These are phyloP conservation scores for Calidris pugnax DNA, from an alignment of 2,113 vertebrate genomes.

Conservation along the genomic window DNA sequence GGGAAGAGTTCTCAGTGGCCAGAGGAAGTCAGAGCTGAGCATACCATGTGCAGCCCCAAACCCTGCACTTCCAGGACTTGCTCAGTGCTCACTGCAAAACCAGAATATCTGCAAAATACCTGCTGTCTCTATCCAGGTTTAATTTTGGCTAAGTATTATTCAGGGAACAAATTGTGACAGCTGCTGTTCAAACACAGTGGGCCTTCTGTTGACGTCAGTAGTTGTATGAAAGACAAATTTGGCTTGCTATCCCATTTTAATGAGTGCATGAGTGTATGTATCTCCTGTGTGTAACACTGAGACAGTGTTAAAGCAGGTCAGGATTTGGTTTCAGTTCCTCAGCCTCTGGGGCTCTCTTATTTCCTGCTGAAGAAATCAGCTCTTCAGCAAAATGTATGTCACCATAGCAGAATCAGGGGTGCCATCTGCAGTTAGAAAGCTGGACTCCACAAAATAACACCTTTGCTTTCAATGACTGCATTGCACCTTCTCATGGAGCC, in stretches of 20 bases:
- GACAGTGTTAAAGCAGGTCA: constrained; percentile 39
- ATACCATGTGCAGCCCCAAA: not conserved
- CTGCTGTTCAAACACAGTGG: constrained; percentile 29
- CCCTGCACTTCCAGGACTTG: not conserved
- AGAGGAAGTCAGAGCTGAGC: not conserved
- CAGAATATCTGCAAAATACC: not conserved
- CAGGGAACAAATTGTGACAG: constrained; percentile 37
- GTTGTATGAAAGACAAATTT: not conserved
- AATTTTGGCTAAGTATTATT: constrained; percentile 27
- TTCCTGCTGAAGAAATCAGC: not conserved
- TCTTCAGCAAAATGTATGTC: constrained; percentile 33
- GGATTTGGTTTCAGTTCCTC: constrained; percentile 21
- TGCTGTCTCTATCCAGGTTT: not conserved
- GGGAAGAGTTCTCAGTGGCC: not conserved
- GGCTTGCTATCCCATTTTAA: constrained; percentile 33
- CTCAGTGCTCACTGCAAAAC: not conserved
- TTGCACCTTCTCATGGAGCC: not conserved
- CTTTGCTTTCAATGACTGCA: not conserved
- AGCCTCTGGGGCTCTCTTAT: not conserved
- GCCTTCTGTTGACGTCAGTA: constrained; percentile 33
- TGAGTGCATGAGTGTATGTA: not conserved
- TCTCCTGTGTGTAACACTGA: not conserved
- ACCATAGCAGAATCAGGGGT: not conserved
- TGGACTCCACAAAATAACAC: not conserved
- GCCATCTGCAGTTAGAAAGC: constrained; percentile 28